phyloP scores from a whole-genome alignment of 2,888 invertebrate genomes.

The Emesis russula region DNA sequence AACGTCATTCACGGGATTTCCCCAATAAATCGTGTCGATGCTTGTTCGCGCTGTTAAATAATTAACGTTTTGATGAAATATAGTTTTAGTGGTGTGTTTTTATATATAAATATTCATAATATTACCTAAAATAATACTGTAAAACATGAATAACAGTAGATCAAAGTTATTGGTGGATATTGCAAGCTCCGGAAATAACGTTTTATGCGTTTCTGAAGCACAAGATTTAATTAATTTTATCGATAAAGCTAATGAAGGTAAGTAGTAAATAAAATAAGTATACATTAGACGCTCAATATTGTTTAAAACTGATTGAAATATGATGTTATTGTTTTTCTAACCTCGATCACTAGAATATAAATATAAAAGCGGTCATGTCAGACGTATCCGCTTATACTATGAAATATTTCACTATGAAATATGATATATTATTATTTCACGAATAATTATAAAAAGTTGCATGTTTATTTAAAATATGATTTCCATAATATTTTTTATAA shows the following conservation, averaged over 20 bases:
- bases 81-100: conserved; percentile 26
- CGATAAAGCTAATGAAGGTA: conserved; percentile 54
- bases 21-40: conserved; percentile 19
- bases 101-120: conserved; percentile 33
- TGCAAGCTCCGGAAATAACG: conserved; percentile 57
- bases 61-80: conserved; percentile 24
- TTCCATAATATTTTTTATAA: conserved; percentile 19
- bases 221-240: conserved; percentile 66
- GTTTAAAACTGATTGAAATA: too few relatives aligned
- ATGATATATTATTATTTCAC: too few relatives aligned
- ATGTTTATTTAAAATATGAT: too few relatives aligned
- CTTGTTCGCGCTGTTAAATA: conserved; percentile 17
- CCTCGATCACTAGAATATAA: too few relatives aligned
- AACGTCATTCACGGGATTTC: conserved; percentile 33
- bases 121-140: conserved; percentile 32
- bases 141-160: conserved; percentile 57
- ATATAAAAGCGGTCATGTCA: too few relatives aligned
- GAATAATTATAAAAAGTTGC: too few relatives aligned
- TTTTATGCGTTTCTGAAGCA: conserved; percentile 63
- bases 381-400: too few relatives aligned
- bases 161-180: conserved; percentile 68
- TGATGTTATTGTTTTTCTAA: too few relatives aligned
- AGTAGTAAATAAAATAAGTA: conserved; percentile 37
- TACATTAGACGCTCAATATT: too few relatives aligned
- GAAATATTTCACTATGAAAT: too few relatives aligned